Evolutionary conservation across 2,797 vertebrate species (phyloP).

Genomic region (Poecilia wingei): DNA sequence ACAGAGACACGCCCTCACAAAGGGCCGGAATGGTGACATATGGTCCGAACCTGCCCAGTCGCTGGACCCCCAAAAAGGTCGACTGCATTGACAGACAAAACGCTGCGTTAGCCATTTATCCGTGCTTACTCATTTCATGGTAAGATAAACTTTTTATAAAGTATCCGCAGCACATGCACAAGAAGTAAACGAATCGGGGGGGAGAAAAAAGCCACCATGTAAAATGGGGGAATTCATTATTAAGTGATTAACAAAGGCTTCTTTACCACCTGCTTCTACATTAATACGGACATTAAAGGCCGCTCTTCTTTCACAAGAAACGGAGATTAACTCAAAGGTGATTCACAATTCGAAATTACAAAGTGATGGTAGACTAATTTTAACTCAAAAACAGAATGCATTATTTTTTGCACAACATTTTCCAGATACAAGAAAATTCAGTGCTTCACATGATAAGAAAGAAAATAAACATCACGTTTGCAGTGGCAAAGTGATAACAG

Average conservation of each 20-base stretch:
- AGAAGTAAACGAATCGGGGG: constrained; percentile 75
- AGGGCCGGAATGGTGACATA: constrained; percentile 92
- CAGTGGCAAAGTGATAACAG: too few relatives aligned
- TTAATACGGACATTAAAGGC: constrained; percentile 80
- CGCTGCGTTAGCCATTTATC: constrained; percentile 81
- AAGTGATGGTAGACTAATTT: background rate
- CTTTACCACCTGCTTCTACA: constrained; percentile 86
- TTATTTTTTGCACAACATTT: too few relatives aligned
- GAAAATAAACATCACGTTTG: background rate
- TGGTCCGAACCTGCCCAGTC: constrained; percentile 88
- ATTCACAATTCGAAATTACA: background rate
- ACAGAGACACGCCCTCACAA: constrained; percentile 87
- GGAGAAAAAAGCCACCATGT: constrained; percentile 79
- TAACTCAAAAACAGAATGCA: background rate
- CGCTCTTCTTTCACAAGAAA: constrained; percentile 68
- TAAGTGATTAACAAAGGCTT: constrained; percentile 86
- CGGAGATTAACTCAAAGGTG: constrained; percentile 53
- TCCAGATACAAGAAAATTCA: too few relatives aligned
- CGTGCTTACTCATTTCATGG: constrained; percentile 84
- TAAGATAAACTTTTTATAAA: constrained; percentile 88
- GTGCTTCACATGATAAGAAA: background rate
- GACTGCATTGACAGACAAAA: constrained; percentile 84
- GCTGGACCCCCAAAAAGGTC: constrained; percentile 82
- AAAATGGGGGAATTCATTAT: constrained; percentile 84
- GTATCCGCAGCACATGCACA: constrained; percentile 75